These are phyloP conservation scores for Lepidurus couesii DNA, from an alignment of 1,140 invertebrate genomes.

Conservation along the genomic window DNA sequence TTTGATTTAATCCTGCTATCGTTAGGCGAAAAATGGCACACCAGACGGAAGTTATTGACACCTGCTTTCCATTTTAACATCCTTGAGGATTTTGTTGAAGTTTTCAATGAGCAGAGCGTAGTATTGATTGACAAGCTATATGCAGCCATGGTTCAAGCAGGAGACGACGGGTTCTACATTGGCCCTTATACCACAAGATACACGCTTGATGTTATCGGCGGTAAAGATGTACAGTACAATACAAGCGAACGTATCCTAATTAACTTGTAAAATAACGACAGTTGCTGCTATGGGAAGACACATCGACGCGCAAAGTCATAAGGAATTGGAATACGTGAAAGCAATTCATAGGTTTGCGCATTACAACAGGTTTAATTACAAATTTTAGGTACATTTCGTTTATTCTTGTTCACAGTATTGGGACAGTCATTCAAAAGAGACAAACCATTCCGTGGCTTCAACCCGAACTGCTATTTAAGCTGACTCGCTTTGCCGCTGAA, in stretches of 20 bases:
- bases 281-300: conserved; percentile 78
- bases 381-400: too few relatives aligned
- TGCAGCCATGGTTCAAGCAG: conserved; percentile 44
- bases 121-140: conserved; percentile 60
- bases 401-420: background rate
- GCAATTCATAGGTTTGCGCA: conserved; percentile 58
- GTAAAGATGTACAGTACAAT: conserved; percentile 48
- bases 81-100: conserved; percentile 72
- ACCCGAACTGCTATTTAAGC: conserved; percentile 70
- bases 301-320: conserved; percentile 61
- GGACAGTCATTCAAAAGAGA: conserved; percentile 21
- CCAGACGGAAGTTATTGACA: conserved; percentile 76
- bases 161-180: conserved; percentile 65
- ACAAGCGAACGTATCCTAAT: too few relatives aligned
- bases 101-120: conserved; percentile 70
- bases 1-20: conserved; percentile 37
- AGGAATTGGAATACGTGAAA: conserved; percentile 65
- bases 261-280: conserved; percentile 44
- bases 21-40: conserved; percentile 52
- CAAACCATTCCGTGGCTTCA: conserved; percentile 61
- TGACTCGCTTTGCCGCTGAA: conserved; percentile 64
- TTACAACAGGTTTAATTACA: too few relatives aligned
- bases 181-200: conserved; percentile 68
- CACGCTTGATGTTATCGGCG: conserved; percentile 82
- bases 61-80: conserved; percentile 88